Evolutionary conservation across 2,797 vertebrate species (phyloP), one percentile per base, ranked within the genome.

Genomic region (Pseudochaenichthys georgianus): DNA sequence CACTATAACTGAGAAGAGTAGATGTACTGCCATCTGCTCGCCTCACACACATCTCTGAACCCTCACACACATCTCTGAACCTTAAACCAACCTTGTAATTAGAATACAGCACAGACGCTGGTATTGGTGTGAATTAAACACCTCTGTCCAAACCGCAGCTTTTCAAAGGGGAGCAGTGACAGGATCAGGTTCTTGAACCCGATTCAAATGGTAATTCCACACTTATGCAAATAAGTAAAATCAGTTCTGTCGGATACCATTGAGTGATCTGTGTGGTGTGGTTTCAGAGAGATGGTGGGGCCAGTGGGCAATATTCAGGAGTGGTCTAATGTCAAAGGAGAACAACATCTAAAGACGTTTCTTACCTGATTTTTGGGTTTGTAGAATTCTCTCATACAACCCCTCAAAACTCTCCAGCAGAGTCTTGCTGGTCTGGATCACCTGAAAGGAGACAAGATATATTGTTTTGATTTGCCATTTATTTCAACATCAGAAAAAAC

Each of bases 341-440:
- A 38, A 7, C 6, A 38, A 38, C 34, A 38, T 38, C 34, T 38
- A 38, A 38, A 38, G 34, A 31, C 4, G 8, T 54, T 55, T 86
- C 95, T 94, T 88, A 99, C 98, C 98, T 90, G 96, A 91, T 95
- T 95, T 99, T 90, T 99, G 98, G 76, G 96, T 97, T 42, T 98
- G 97, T 1, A 96, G 96, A 48, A 99, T 97, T 80, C 95, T 94
- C 69, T 99, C 97, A 58, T 97, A 98, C 7, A 97, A 93, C 3
- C 86, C 88, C 45, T 99, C 97, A 2, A 93, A 95, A 90, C 91
- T 97, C 92, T 99, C 98, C 34, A 96, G 90, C 73, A 99, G 82
- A 1, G 91, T 93, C 92, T 93, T 97, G 90, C 97, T 96, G 73
- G 96, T 96, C 92, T 98, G 97, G 89, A 99, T 97, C 95, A 99